phyloP scores from a whole-genome alignment of 2,797 vertebrate species.

The Characodon lateralis region DNA sequence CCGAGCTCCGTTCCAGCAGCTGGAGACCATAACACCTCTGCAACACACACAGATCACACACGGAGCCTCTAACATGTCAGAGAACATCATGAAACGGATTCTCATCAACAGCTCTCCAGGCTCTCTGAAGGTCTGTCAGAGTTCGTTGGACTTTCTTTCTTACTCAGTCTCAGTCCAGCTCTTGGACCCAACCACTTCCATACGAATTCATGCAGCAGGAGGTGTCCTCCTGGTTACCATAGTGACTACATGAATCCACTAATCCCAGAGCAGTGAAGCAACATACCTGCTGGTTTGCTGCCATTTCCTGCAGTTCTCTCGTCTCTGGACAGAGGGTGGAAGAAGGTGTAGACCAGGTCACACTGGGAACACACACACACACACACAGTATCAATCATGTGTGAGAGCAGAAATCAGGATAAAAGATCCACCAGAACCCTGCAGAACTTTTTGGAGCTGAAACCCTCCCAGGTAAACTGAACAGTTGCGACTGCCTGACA shows the following conservation, averaged over 20 bases:
- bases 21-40: conserved; percentile 87
- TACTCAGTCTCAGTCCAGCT: no score
- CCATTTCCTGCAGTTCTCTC: conserved; percentile 81
- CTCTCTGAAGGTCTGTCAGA: no score
- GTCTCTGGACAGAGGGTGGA: conserved; percentile 89
- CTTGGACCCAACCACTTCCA: neutral
- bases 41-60: conserved; percentile 25
- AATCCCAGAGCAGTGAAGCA: neutral
- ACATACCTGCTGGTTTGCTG: conserved; percentile 85
- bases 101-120: no score
- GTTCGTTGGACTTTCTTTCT: no score
- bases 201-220: neutral
- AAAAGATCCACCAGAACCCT: neutral
- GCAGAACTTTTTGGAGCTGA: neutral
- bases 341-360: conserved; percentile 95
- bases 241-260: neutral
- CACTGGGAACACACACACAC: conserved; percentile 80
- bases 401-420: neutral
- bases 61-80: neutral
- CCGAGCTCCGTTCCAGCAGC: conserved; percentile 87
- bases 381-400: neutral
- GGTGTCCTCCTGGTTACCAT: neutral
- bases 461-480: neutral
- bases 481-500: neutral
- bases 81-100: no score